These are phyloP conservation scores for Xestia sexstrigata DNA, from an alignment of 2,888 invertebrate species.

Conservation along the genomic window DNA sequence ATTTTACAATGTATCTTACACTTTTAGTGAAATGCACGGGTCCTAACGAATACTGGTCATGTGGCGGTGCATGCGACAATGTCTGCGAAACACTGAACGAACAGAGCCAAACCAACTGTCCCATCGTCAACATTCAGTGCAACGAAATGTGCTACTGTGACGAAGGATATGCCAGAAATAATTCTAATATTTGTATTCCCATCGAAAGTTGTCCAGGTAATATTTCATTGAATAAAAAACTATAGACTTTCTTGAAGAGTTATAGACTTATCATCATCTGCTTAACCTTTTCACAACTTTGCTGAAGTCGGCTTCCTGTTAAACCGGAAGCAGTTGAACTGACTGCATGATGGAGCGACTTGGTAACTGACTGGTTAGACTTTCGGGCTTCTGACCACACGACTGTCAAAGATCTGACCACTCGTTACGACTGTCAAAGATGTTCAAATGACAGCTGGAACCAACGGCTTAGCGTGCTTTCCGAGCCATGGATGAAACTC, in stretches of 20 bases:
- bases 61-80: slow-evolving; percentile 79
- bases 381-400: too few relatives aligned
- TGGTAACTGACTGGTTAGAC: not conserved
- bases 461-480: not conserved
- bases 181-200: slow-evolving; percentile 42
- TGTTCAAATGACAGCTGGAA: too few relatives aligned
- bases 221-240: not conserved
- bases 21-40: slow-evolving; percentile 69
- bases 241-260: not conserved
- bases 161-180: slow-evolving; percentile 72
- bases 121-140: slow-evolving; percentile 70
- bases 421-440: not conserved
- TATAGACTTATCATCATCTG: not conserved
- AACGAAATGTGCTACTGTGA: slow-evolving; percentile 74
- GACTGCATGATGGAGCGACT: not conserved
- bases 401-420: not conserved
- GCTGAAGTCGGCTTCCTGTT: not conserved
- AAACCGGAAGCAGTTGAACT: not conserved
- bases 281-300: not conserved
- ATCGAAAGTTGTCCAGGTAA: slow-evolving; percentile 38
- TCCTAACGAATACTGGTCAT: slow-evolving; percentile 74
- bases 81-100: slow-evolving; percentile 72
- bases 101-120: slow-evolving; percentile 71
- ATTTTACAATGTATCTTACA: not conserved
- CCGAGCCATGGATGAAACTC: not conserved